Evolutionary conservation across 64 coral and sea anemone species (phyloP), one percentile per base, ranked within the genome.

Genomic region (Porites australiensis): DNA sequence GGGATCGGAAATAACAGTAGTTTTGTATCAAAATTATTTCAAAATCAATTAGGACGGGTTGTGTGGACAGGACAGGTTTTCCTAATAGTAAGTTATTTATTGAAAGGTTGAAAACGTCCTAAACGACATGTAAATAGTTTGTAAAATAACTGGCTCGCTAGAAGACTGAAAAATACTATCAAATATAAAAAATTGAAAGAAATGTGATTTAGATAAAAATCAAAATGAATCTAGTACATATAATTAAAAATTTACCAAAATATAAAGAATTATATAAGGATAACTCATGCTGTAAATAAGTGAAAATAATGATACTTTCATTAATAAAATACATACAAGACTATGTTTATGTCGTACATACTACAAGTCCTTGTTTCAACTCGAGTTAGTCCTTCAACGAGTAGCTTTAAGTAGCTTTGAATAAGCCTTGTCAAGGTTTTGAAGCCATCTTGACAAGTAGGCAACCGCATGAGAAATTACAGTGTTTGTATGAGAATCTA

Each of bases 241-340:
- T 54, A n/a, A 77, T 19, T 20, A 19, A 16, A n/a, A 77, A 77
- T 77, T 20, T 50, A 16, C 54, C 47, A 54, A 51, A 5, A 15
- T 55, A 50, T 10, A 77, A 77, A 7, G 15, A 77, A 77, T 77
- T 77, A 50, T 54, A 9, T 57, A 57, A 12, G 0, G 1, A 37
- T 54, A 53, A 77, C 23, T 77, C 49, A 5, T 6, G 50, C 18
- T 54, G 75, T 77, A 54, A 77, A 54, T 53, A 77, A 77, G 47
- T 5, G 48, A 16, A 55, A 77, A 10, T 0, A 22, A 77, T 64
- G 75, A 77, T 77, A 77, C 75, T 53, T 77, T 77, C 50, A 19
- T 77, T 53, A 77, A 77, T 77, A 77, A 77, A 77, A 77, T 9
- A 18, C 49, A 55, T 19, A 51, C 75, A 77, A 77, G 18, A 21